Conservation (phyloP, 2,888 invertebrate species). For the Melipona beecheii region DNA sequence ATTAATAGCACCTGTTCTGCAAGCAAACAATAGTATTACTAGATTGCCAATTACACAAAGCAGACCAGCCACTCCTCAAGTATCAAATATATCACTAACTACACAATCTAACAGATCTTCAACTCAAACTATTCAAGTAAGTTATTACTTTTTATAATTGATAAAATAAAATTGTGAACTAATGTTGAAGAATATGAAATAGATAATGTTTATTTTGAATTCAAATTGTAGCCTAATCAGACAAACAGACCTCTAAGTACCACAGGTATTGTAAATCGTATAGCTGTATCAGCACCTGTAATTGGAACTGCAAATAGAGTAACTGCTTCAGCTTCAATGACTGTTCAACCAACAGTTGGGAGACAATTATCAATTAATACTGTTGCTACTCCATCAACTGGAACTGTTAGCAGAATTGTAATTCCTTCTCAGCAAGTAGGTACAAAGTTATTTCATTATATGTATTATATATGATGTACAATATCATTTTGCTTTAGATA, state of each 20-base stretch:
- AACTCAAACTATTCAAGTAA: conserved; percentile 79
- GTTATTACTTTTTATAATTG: not conserved
- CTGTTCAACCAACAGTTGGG: conserved; percentile 79
- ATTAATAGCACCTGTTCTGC: conserved; percentile 80
- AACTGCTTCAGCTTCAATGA: conserved; percentile 76
- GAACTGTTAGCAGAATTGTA: conserved; percentile 80
- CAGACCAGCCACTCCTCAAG: conserved; percentile 77
- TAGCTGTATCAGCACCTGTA: conserved; percentile 80
- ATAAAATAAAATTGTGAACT: not conserved
- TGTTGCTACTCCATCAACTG: conserved; percentile 72
- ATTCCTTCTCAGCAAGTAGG: conserved; percentile 80
- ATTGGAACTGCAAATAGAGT: conserved; percentile 80
- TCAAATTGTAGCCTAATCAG: conserved; percentile 76
- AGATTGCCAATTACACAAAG: conserved; percentile 78
- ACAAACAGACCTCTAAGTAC: conserved; percentile 76
- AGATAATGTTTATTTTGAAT: conserved; percentile 14
- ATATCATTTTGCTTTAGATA: not conserved
- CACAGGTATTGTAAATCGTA: conserved; percentile 78
- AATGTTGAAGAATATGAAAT: not conserved
- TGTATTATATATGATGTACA: not conserved
- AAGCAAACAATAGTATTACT: conserved; percentile 76
- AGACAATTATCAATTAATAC: conserved; percentile 80
- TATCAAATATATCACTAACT: conserved; percentile 74
- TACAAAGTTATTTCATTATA: conserved; percentile 1
- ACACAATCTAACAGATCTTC: conserved; percentile 76